Evolutionary conservation across 1,140 invertebrate species (phyloP), one percentile per base, ranked within the genome.

Genomic region (Conopomorpha cramerella): DNA sequence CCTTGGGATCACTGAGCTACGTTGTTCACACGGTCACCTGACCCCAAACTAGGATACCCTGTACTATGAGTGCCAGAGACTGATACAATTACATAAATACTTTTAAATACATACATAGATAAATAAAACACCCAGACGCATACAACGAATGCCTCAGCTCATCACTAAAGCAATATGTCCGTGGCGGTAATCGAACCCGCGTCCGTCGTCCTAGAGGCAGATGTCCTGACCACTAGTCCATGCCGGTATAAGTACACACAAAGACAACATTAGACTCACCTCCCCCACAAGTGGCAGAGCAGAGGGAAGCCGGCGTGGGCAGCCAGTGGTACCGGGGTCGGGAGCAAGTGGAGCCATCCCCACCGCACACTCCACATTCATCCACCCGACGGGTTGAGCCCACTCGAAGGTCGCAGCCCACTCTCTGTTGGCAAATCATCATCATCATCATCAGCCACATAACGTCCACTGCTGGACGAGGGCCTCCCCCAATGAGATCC

Each of bases 231-330:
- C n/a, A 23, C 19, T 10, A 10, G 4, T 23, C 10, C 19, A 10
- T 23, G 10, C 4, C 19, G 10, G 19, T 23, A 23, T 6, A 4
- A 23, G 10, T 4, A 23, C 19, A 23, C 19, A 23, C 10, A 4
- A 23, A 10, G 19, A 23, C 4, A 4, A 23, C n/a, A n/a, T n/a
- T n/a, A 37, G 16, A 53, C 64, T 83, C 80, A 96, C 93, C 95
- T 82, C 93, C 93, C 41, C 94, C 93, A 79, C 95, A 96, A 29
- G 91, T 89, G 37, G 86, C 87, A 10, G 92, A 93, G 66, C 95
- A 97, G 23, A 88, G 78, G 2, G 88, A 91, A 43, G 87, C 86
- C 34, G 88, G 86, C 29, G 89, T 85, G 30, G 91, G 81, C 37
- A 87, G 83, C 93, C 94, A 96, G 47, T 89, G 84, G 78, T 93